Percentiles rank a stretch among this genome's conserved stretches.
Conservation (phyloP, 1,140 invertebrate species). For the Hylyphantes graminicola region DNA sequence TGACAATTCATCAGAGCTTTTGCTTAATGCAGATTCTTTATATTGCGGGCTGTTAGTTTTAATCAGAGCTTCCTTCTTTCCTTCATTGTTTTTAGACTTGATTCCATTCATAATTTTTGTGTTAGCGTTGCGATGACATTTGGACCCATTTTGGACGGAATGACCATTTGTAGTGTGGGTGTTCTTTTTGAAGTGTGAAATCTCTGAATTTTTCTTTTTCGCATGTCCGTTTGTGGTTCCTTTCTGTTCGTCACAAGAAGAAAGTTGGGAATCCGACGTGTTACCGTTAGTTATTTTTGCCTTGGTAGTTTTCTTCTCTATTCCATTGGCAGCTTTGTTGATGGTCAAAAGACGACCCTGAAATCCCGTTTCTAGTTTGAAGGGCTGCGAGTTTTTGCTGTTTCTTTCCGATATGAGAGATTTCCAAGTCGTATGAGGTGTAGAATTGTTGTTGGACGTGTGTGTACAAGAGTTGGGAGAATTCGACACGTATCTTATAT, state of each 20-base stretch:
- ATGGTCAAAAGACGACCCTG: slow-evolving; percentile 52
- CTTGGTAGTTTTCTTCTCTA: slow-evolving; percentile 25
- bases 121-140: neutral
- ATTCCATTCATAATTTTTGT: neutral
- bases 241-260: slow-evolving; percentile 1
- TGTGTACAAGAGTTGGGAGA: neutral
- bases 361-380: slow-evolving; percentile 53
- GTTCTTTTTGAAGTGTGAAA: slow-evolving; percentile 4
- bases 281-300: slow-evolving; percentile 11
- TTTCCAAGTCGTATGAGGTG: slow-evolving; percentile 57
- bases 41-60: neutral
- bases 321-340: slow-evolving; percentile 29
- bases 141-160: neutral
- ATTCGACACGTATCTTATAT: neutral
- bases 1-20: neutral
- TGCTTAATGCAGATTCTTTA: neutral
- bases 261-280: neutral
- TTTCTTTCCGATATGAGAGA: slow-evolving; percentile 50
- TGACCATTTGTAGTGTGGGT: neutral
- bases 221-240: neutral
- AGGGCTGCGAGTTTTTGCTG: slow-evolving; percentile 39
- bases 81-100: neutral
- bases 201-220: slow-evolving; percentile 3
- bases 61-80: neutral
- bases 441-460: neutral